A percentile compares a stretch with the other conserved stretches of the same genome.
These are phyloP conservation scores for Ennomos fuscantarius DNA, from an alignment of 2,888 invertebrate genomes.

Conservation along the genomic window DNA sequence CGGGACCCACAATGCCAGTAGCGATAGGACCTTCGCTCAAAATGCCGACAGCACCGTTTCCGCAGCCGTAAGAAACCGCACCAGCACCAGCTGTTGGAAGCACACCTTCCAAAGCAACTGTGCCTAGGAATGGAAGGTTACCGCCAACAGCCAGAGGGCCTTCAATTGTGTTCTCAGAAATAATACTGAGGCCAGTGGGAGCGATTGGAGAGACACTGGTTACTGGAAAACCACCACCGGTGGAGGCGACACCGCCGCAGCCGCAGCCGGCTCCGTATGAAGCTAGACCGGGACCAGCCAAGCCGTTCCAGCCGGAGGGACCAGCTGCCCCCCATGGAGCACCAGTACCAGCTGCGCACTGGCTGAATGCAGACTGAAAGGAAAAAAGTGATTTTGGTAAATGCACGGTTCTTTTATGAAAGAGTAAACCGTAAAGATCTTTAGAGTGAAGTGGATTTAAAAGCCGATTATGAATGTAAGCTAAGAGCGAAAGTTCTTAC, in stretches of 20 bases:
- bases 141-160: slow-evolving; percentile 51
- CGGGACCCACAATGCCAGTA: slow-evolving; percentile 30
- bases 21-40: slow-evolving; percentile 43
- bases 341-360: slow-evolving; percentile 23
- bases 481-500: too few species aligned
- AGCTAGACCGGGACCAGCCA: slow-evolving; percentile 14
- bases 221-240: slow-evolving; percentile 40
- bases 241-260: slow-evolving; percentile 41
- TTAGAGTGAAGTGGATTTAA: too few species aligned
- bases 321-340: slow-evolving; percentile 9
- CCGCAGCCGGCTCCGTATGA: slow-evolving; percentile 23
- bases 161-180: slow-evolving; percentile 53
- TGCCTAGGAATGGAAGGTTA: slow-evolving; percentile 56
- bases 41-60: slow-evolving; percentile 47
- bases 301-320: slow-evolving; percentile 10
- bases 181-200: slow-evolving; percentile 48
- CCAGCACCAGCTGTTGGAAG: slow-evolving; percentile 56
- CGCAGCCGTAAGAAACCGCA: slow-evolving; percentile 55
- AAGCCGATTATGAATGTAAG: too few species aligned
- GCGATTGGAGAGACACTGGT: slow-evolving; percentile 26
- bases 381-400: neutral
- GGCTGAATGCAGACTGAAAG: slow-evolving; percentile 27
- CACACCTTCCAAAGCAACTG: slow-evolving; percentile 51
- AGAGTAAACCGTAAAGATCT: too few species aligned
- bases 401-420: too few species aligned